Evolutionary conservation across 2,888 invertebrate species (phyloP).

Genomic region (Cenopis cana): DNA sequence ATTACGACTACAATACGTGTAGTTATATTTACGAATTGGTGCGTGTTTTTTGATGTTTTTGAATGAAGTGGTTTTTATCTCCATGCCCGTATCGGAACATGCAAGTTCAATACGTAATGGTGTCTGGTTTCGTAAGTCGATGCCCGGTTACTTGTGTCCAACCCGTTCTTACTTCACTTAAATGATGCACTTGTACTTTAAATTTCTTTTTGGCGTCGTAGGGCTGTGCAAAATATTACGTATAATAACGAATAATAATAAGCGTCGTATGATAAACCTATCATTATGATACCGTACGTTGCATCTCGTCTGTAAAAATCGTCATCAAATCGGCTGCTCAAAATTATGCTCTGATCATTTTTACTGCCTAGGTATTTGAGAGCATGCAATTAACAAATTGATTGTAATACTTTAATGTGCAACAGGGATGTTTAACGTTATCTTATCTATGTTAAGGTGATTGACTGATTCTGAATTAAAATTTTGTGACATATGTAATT

Average conservation of each 20-base stretch:
- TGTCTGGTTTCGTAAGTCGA: conserved; percentile 70
- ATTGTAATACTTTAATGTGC: no score
- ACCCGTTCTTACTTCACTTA: conserved; percentile 67
- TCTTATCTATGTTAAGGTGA: background rate
- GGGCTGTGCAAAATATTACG: conserved; percentile 42
- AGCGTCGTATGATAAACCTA: background rate
- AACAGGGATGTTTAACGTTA: background rate
- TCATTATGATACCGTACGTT: background rate
- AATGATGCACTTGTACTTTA: conserved; percentile 58
- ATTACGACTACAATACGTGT: conserved; percentile 21
- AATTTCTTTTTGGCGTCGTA: conserved; percentile 47
- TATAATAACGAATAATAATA: no score
- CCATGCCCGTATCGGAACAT: conserved; percentile 40
- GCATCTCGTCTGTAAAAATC: no score
- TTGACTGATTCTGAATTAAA: background rate
- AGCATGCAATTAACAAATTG: no score
- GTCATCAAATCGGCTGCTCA: no score
- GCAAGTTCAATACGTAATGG: conserved; percentile 71
- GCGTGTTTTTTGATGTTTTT: conserved; percentile 15
- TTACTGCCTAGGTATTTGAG: background rate
- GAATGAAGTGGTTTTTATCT: conserved; percentile 19
- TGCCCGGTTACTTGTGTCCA: conserved; percentile 61
- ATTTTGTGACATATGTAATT: background rate
- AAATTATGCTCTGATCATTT: no score
- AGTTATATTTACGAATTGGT: conserved; percentile 19